Percentiles rank a stretch among this genome's conserved stretches.
phyloP scores from a whole-genome alignment of 2,888 invertebrate species.

The Dryococelus australis region DNA sequence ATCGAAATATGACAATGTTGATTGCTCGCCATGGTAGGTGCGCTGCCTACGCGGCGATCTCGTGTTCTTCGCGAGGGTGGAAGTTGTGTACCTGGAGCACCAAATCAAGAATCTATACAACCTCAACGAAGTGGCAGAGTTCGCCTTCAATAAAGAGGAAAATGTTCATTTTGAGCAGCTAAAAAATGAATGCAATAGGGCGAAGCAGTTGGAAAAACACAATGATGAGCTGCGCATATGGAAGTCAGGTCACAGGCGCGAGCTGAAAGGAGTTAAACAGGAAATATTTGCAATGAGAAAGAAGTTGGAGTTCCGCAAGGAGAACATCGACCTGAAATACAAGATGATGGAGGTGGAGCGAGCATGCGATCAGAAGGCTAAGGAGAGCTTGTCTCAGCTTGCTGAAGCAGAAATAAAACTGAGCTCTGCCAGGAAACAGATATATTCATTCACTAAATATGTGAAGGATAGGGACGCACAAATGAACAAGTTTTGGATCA shows the following conservation, averaged over 20 bases:
- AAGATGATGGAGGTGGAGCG: background rate
- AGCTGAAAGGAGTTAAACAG: background rate
- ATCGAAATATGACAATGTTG: too few relatives aligned
- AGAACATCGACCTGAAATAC: background rate
- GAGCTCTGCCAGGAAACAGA: background rate
- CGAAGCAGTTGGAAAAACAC: background rate
- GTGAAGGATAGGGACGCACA: background rate
- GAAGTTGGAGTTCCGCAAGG: background rate
- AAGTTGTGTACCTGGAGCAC: conserved; percentile 67
- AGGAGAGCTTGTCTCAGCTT: background rate
- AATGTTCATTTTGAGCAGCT: conserved; percentile 55
- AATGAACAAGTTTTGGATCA: background rate
- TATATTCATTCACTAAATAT: background rate
- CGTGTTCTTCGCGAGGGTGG: conserved; percentile 65
- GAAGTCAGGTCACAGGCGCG: background rate
- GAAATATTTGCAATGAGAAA: background rate
- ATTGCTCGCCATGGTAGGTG: conserved; percentile 70
- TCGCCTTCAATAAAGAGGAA: conserved; percentile 76
- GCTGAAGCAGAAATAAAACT: background rate
- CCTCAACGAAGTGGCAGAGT: conserved; percentile 74
- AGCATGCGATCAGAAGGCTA: background rate
- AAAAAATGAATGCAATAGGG: conserved; percentile 70
- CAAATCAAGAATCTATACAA: conserved; percentile 73
- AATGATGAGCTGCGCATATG: background rate
- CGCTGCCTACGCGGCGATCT: conserved; percentile 71